Percentiles rank a stretch among this genome's conserved stretches.
These are phyloP conservation scores for Aspidapion aeneum DNA, from an alignment of 2,888 invertebrate species.

Conservation along the genomic window DNA sequence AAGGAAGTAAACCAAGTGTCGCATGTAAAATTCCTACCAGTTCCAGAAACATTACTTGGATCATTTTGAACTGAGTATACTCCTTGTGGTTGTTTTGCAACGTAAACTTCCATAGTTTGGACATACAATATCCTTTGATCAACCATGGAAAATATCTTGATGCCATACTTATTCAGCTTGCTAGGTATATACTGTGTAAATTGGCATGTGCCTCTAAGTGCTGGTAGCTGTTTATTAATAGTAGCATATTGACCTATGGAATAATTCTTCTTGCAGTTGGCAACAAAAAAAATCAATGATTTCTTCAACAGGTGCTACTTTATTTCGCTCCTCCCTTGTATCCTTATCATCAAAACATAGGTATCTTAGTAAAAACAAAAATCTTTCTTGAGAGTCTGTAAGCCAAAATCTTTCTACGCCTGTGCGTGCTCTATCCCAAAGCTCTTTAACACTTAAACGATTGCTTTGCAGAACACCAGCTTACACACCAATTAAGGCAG, in stretches of 20 bases:
- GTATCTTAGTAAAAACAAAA: conserved; percentile 7
- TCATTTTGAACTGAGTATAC: not conserved
- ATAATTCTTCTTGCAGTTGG: too few relatives aligned
- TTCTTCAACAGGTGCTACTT: not conserved
- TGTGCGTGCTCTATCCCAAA: conserved; percentile 2
- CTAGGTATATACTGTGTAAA: conserved; percentile 5
- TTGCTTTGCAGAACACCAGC: conserved; percentile 2
- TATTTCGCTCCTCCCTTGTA: conserved; percentile 6
- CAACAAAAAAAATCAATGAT: not conserved
- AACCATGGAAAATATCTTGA: too few relatives aligned
- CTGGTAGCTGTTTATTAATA: conserved; percentile 5
- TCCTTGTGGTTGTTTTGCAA: not conserved
- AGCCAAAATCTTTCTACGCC: not conserved
- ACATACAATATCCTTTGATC: too few relatives aligned
- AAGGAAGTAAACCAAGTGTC: not conserved
- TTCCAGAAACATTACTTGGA: not conserved
- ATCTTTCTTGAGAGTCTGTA: conserved; percentile 3
- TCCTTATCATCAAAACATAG: conserved; percentile 4
- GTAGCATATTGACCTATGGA: too few relatives aligned
- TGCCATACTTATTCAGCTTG: not conserved
- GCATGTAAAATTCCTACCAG: not conserved
- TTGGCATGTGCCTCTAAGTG: conserved; percentile 5
- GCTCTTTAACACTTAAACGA: conserved; percentile 3
- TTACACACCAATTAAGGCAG: conserved; percentile 3
- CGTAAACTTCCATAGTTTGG: not conserved